phyloP scores from a whole-genome alignment of 2,113 vertebrate genomes.

The Ceyx margarethae region DNA sequence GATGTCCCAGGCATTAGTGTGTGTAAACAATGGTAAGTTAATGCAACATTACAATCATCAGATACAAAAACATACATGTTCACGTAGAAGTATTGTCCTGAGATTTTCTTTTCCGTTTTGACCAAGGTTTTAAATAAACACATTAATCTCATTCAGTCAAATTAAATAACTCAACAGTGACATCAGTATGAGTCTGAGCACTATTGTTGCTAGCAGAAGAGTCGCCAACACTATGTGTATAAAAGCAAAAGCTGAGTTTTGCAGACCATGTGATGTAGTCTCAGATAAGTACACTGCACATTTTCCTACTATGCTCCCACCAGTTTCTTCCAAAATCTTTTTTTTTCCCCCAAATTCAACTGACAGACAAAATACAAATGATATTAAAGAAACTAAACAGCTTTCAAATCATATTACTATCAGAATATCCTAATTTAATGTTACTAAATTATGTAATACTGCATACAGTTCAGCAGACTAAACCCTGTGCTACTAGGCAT shows the following conservation, averaged over 20 bases:
- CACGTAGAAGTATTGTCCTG: constrained; percentile 30
- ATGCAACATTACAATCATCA: constrained; percentile 39
- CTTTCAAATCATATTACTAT: constrained; percentile 31
- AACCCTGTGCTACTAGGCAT: not conserved
- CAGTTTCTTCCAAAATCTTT: constrained; percentile 11
- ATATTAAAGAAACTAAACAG: constrained; percentile 14
- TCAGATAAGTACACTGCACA: constrained; percentile 40
- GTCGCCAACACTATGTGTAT: constrained; percentile 43
- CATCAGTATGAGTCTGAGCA: constrained; percentile 68
- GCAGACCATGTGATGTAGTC: not conserved
- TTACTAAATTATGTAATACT: constrained; percentile 27
- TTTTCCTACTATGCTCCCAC: not conserved
- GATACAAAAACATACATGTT: constrained; percentile 57
- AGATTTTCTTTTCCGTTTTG: constrained; percentile 61
- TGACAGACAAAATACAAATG: not conserved
- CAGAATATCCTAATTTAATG: constrained; percentile 12
- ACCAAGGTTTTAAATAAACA: constrained; percentile 73
- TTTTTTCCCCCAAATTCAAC: not conserved
- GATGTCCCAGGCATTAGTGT: not conserved
- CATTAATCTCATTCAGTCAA: constrained; percentile 65
- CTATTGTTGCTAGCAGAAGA: constrained; percentile 63
- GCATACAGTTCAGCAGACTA: not conserved
- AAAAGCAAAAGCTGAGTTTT: constrained; percentile 40
- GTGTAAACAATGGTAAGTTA: constrained; percentile 66
- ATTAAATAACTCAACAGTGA: constrained; percentile 72